Evolutionary conservation across 2,113 vertebrate genomes (phyloP), one percentile per base, ranked within the genome.

Genomic region (Cavia aperea): DNA sequence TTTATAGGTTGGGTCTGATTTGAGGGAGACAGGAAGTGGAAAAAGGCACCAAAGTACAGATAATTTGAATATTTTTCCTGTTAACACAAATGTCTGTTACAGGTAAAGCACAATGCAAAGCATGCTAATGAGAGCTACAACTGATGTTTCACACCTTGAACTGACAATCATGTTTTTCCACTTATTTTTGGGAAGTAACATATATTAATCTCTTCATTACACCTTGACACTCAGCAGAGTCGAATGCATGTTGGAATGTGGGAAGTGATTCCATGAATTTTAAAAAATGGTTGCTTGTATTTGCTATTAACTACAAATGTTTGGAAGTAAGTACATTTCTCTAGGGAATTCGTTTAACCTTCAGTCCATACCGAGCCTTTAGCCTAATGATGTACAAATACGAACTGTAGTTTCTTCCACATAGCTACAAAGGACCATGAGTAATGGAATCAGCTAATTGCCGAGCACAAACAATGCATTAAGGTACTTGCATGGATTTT

Each of bases 251-350:
- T 65, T 92, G 81, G 39, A 70, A 85, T 54, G 23, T 81, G 51
- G 83, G 68, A 65, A 7, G 79, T 54, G 70, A 66, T 90, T 90
- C 43, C 92, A 88, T 36, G 51, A 62, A 43, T 79, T 78, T 6
- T 65, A 87, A 82, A 86, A 56, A 89, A 75, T 51, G 51, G 51
- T 94, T 85, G 33, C 7, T 78, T 91, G 49, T n/a, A 65, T 93
- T 94, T 90, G 73, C n/a, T 86, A 89, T 93, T 93, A 91, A 73
- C 54, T 90, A 77, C 81, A 89, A 93, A 89, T 63, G 81, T 79
- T 89, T 93, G 36, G 29, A 83, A 86, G 56, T 75, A 84, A 87
- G 49, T 56, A 11, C 13, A 87, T 95, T 82, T 92, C 68, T 88
- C 46, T 88, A 65, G 39, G 51, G 60, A 86, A 79, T 88, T 88